Conservation (phyloP, 2,888 invertebrate genomes). For the Mythimna loreyi region DNA sequence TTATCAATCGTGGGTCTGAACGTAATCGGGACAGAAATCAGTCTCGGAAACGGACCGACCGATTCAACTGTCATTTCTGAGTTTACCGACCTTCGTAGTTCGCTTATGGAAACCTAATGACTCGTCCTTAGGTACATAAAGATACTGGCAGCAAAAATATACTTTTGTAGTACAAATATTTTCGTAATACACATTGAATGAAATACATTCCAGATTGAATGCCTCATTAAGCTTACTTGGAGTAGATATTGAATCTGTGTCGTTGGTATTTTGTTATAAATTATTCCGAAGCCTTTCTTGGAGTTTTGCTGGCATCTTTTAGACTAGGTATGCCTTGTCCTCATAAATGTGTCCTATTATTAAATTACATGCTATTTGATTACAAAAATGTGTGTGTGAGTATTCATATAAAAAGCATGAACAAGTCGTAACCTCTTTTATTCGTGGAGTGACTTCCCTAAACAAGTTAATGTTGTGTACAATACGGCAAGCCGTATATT, state of each 20-base stretch:
- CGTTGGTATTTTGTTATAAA: constrained; percentile 17
- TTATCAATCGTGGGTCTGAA: constrained; percentile 61
- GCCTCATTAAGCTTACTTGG: constrained; percentile 41
- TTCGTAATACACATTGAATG: constrained; percentile 30
- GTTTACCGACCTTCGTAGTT: constrained; percentile 54
- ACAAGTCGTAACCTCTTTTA: not conserved
- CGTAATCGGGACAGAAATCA: constrained; percentile 65
- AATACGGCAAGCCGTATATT: constrained; percentile 64
- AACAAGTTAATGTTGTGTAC: constrained; percentile 51
- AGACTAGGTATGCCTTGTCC: not conserved
- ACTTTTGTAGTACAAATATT: constrained; percentile 32
- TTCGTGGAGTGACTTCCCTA: constrained; percentile 12
- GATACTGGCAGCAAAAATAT: constrained; percentile 25
- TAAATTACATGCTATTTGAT: not conserved
- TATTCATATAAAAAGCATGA: constrained; percentile 6
- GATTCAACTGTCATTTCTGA: constrained; percentile 59
- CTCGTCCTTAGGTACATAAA: constrained; percentile 33
- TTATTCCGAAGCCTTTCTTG: constrained; percentile 19
- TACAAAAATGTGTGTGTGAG: not conserved
- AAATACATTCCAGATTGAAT: constrained; percentile 36
- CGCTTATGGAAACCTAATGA: constrained; percentile 67
- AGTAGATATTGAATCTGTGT: constrained; percentile 33
- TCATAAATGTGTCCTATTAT: not conserved
- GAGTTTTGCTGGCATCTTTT: not conserved
- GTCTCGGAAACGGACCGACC: constrained; percentile 52